These are phyloP conservation scores for Pollenia angustigena DNA, from an alignment of 2,888 invertebrate genomes.

Conservation along the genomic window DNA sequence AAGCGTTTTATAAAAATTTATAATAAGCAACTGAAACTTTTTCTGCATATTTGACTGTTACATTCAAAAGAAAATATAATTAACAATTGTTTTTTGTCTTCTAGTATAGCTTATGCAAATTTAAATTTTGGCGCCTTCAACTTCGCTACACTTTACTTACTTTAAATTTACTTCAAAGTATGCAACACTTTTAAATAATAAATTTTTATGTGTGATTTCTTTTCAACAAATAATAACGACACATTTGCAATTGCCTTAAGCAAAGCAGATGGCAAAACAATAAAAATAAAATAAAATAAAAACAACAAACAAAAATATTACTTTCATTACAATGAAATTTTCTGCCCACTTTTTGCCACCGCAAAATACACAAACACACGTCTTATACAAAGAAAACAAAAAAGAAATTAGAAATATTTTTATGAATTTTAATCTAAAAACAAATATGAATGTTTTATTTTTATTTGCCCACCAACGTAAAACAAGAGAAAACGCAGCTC, in stretches of 20 bases:
- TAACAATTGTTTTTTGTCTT: too few relatives aligned
- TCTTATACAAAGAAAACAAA: conserved; percentile 31
- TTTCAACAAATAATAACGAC: conserved; percentile 6
- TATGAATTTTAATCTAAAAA: conserved; percentile 66
- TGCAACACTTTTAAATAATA: conserved; percentile 28
- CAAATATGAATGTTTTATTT: conserved; percentile 51
- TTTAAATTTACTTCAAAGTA: conserved; percentile 29
- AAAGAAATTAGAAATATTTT: conserved; percentile 41
- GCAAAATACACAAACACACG: background rate
- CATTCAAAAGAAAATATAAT: too few relatives aligned
- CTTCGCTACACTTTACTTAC: background rate
- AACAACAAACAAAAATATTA: conserved; percentile 52
- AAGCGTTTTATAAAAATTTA: too few relatives aligned
- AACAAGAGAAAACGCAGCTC: conserved; percentile 31
- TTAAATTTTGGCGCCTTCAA: background rate
- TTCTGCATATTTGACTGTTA: too few relatives aligned
- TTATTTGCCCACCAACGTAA: conserved; percentile 2
- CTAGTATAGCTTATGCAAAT: too few relatives aligned
- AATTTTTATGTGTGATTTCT: background rate
- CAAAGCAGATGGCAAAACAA: conserved; percentile 37
- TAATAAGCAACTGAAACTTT: too few relatives aligned
- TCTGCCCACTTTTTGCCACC: conserved; percentile 5
- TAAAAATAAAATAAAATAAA: conserved; percentile 14
- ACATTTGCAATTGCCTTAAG: conserved; percentile 55
- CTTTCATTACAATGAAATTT: conserved; percentile 61